A percentile compares a stretch with the other conserved stretches of the same genome.
phyloP scores from a whole-genome alignment of 2,113 vertebrate genomes.

The Tetrax tetrax region DNA sequence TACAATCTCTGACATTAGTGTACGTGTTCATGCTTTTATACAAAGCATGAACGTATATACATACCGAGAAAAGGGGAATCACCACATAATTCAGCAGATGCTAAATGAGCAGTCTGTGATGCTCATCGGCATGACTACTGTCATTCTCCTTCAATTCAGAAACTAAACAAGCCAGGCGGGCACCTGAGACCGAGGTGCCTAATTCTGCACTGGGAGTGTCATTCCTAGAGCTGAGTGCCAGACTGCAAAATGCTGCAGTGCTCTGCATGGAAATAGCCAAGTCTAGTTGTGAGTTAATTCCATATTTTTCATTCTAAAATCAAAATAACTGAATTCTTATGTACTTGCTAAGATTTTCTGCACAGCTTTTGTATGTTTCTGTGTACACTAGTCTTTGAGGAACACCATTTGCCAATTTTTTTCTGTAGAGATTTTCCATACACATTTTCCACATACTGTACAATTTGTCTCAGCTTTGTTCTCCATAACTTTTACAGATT shows the following conservation, averaged over 20 bases:
- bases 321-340: conserved; percentile 25
- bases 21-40: neutral
- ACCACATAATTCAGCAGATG: neutral
- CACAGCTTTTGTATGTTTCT: conserved; percentile 2
- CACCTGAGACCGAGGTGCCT: neutral
- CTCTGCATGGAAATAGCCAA: neutral
- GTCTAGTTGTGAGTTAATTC: neutral
- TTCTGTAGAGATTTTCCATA: conserved; percentile 34
- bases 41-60: no score
- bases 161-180: neutral
- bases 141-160: neutral
- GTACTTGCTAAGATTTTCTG: conserved; percentile 24
- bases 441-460: conserved; percentile 18
- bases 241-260: neutral
- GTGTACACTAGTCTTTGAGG: neutral
- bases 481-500: neutral
- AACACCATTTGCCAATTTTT: conserved; percentile 13
- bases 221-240: neutral
- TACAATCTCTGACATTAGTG: conserved; percentile 5
- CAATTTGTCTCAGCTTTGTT: conserved; percentile 1
- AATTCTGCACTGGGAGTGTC: neutral
- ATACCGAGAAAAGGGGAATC: neutral
- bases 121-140: neutral
- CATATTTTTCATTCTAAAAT: conserved; percentile 29
- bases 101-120: neutral